Evolutionary conservation across 2,888 invertebrate species (phyloP).

Genomic region (Corythucha ciliata): DNA sequence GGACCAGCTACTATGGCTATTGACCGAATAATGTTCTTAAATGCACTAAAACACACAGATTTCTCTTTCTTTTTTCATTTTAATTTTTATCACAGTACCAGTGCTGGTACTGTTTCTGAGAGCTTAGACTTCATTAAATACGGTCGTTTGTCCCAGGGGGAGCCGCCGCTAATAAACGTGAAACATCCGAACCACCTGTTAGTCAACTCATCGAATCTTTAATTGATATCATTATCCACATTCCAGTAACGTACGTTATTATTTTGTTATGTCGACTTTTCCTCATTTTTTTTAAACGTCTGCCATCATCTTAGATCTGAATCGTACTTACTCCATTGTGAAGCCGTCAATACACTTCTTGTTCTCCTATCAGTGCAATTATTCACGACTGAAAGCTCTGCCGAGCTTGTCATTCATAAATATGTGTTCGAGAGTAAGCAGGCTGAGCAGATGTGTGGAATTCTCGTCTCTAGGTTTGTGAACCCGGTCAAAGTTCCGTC

Average conservation of each 20-base stretch:
- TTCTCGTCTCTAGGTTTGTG: conserved; percentile 66
- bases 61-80: conserved; percentile 12
- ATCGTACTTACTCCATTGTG: conserved; percentile 77
- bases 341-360: conserved; percentile 76
- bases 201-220: conserved; percentile 67
- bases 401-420: conserved; percentile 63
- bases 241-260: conserved; percentile 63
- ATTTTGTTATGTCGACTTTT: conserved; percentile 1
- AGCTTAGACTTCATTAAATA: neutral
- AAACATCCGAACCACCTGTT: conserved; percentile 46
- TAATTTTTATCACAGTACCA: conserved; percentile 1
- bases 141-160: conserved; percentile 33
- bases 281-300: conserved; percentile 48
- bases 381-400: conserved; percentile 59
- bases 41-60: neutral
- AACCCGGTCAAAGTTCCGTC: conserved; percentile 37
- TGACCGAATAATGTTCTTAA: no score
- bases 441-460: conserved; percentile 48
- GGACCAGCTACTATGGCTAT: no score
- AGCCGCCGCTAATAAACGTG: conserved; percentile 34
- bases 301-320: no score
- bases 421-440: conserved; percentile 36
- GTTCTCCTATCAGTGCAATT: conserved; percentile 83
- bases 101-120: neutral
- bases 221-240: conserved; percentile 68